Percentiles rank a stretch among this genome's conserved stretches.
Evolutionary conservation across 2,888 invertebrate species (phyloP).

Genomic region (Mythimna vitellina): DNA sequence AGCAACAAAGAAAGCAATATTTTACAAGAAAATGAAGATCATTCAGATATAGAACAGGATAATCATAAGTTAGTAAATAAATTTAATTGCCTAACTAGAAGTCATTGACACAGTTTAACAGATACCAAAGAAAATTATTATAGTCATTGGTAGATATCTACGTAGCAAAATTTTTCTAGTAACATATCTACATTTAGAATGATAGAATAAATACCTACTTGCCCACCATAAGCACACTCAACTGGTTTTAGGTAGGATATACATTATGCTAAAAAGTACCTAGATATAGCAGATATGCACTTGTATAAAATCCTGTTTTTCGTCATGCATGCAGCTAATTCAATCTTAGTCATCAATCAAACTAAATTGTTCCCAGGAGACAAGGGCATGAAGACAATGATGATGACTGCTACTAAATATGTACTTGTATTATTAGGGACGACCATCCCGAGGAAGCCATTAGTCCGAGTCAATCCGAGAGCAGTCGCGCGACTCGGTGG

Average conservation of each 20-base stretch:
- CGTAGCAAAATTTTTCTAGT: background rate
- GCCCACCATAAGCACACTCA: background rate
- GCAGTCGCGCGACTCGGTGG: constrained; percentile 91
- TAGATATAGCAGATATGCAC: background rate
- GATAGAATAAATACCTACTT: too few species aligned
- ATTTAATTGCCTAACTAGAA: background rate
- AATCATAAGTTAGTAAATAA: constrained; percentile 35
- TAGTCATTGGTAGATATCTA: too few species aligned
- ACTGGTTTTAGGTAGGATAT: background rate
- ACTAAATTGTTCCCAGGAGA: background rate
- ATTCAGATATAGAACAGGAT: constrained; percentile 20
- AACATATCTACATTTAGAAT: background rate
- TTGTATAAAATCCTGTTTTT: background rate
- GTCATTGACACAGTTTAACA: background rate
- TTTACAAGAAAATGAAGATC: constrained; percentile 22
- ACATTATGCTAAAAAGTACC: background rate
- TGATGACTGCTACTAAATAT: constrained; percentile 12
- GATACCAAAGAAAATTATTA: too few species aligned
- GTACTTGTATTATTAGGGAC: constrained; percentile 58
- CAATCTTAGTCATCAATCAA: background rate
- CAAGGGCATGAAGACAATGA: background rate
- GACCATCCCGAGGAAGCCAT: constrained; percentile 66
- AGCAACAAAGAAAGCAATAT: constrained; percentile 36
- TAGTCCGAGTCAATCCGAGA: constrained; percentile 83
- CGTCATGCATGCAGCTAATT: background rate